phyloP scores from a whole-genome alignment of 2,888 invertebrate species.

The Zaprionus obscuricornis region DNA sequence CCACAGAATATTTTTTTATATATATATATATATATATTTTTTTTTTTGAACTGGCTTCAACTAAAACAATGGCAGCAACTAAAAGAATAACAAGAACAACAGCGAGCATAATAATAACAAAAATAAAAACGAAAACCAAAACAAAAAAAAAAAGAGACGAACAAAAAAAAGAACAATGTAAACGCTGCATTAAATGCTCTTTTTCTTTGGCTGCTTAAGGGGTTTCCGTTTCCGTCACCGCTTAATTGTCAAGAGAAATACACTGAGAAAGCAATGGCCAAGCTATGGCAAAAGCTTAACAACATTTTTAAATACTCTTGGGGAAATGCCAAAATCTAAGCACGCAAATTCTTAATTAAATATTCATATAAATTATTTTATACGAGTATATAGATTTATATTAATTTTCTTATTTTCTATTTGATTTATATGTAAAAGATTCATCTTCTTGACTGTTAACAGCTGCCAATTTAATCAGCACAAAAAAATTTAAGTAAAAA shows the following conservation, averaged over 20 bases:
- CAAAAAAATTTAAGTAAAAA: no score
- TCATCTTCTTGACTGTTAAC: background rate
- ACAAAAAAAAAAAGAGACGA: slow-evolving; percentile 12
- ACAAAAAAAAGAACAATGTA: slow-evolving; percentile 40
- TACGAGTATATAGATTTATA: no score
- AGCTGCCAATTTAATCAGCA: no score
- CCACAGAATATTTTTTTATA: no score
- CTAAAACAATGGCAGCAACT: slow-evolving; percentile 48
- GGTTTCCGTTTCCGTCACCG: slow-evolving; percentile 52
- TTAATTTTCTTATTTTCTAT: no score
- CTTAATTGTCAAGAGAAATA: slow-evolving; percentile 44
- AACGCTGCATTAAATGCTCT: slow-evolving; percentile 60
- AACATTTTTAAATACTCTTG: no score
- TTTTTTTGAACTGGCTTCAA: slow-evolving; percentile 36
- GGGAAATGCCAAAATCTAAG: no score
- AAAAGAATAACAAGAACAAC: slow-evolving; percentile 25
- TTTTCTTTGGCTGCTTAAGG: slow-evolving; percentile 48
- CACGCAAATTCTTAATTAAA: no score
- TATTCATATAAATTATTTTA: no score
- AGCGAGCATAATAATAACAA: background rate
- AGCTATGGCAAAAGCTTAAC: no score
- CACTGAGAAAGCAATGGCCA: background rate
- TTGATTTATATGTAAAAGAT: background rate
- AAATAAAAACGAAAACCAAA: slow-evolving; percentile 1
- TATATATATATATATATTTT: slow-evolving; percentile 40